Evolutionary conservation across 2,113 vertebrate genomes (phyloP).

Genomic region (Megaleporinus macrocephalus): DNA sequence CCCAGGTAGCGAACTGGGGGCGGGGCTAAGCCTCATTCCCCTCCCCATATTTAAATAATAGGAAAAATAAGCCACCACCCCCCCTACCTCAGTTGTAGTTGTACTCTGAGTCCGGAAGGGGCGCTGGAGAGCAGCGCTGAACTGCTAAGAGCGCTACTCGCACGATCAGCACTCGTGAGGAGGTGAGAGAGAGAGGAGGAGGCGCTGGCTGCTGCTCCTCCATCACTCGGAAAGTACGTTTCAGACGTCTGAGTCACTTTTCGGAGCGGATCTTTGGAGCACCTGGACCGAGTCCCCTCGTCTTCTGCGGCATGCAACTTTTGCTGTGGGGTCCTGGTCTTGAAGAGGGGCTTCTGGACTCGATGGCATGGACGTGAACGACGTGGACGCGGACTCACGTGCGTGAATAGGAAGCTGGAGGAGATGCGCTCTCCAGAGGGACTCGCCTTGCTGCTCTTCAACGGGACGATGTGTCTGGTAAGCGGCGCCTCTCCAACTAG

Average conservation of each 20-base stretch:
- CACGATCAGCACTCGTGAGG: not conserved
- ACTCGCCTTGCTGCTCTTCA: not conserved
- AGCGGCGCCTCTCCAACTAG: not conserved
- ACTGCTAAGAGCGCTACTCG: not conserved
- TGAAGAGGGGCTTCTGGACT: not conserved
- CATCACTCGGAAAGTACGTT: not conserved
- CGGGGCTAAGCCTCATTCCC: too few relatives aligned
- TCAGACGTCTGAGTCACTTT: not conserved
- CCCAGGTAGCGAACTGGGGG: too few relatives aligned
- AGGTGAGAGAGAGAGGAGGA: not conserved
- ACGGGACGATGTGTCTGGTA: conserved; percentile 6
- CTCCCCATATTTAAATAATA: not conserved
- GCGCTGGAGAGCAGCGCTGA: not conserved
- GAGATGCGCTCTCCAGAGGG: conserved; percentile 7
- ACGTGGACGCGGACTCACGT: not conserved
- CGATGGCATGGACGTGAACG: not conserved
- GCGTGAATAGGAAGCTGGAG: not conserved
- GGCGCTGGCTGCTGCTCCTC: not conserved
- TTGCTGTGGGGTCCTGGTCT: not conserved
- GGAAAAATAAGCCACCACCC: not conserved
- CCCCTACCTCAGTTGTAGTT: too few relatives aligned
- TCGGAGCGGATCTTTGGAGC: not conserved
- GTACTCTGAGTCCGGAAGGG: not conserved
- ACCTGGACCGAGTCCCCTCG: not conserved
- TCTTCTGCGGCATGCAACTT: not conserved